Percentiles rank a stretch among this genome's conserved stretches.
phyloP scores from a whole-genome alignment of 2,113 vertebrate genomes.

The Xyrauchen texanus region DNA sequence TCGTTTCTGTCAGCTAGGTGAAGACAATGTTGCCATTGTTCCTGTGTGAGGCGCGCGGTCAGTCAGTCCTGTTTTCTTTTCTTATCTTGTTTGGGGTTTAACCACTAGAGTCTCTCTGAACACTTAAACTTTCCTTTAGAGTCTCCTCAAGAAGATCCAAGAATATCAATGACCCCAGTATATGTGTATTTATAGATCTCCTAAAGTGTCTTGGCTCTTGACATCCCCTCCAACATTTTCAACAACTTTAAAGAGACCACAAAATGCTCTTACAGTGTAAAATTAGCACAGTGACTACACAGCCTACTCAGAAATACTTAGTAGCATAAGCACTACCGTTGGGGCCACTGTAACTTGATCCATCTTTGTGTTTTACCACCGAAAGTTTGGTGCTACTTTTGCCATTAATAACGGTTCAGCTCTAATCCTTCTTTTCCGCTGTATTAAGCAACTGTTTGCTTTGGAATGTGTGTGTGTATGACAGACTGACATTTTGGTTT shows the following conservation, averaged over 20 bases:
- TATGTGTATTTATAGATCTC: conserved; percentile 26
- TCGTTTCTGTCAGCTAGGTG: conserved; percentile 22
- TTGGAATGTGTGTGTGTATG: conserved; percentile 2
- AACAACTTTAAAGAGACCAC: background rate
- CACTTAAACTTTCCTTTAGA: conserved; percentile 48
- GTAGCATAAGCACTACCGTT: background rate
- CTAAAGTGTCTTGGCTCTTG: background rate
- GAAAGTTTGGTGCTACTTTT: background rate
- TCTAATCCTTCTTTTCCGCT: conserved; percentile 4
- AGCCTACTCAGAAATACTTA: background rate
- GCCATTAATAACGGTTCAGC: conserved; percentile 15
- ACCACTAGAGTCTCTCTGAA: conserved; percentile 2
- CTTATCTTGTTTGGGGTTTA: conserved; percentile 31
- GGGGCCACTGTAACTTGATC: conserved; percentile 26
- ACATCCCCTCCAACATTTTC: background rate
- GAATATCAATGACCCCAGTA: conserved; percentile 12
- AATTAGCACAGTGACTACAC: background rate
- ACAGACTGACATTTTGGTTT: conserved; percentile 33
- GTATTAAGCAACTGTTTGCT: background rate
- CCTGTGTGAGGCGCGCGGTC: background rate
- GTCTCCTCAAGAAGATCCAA: conserved; percentile 2
- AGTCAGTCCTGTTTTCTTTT: conserved; percentile 44
- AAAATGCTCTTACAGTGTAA: too few species aligned
- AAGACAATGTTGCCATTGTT: conserved; percentile 28
- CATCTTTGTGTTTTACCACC: conserved; percentile 6